These are phyloP conservation scores for Crypturellus tataupa DNA, from an alignment of 2,797 vertebrate species.

Conservation along the genomic window DNA sequence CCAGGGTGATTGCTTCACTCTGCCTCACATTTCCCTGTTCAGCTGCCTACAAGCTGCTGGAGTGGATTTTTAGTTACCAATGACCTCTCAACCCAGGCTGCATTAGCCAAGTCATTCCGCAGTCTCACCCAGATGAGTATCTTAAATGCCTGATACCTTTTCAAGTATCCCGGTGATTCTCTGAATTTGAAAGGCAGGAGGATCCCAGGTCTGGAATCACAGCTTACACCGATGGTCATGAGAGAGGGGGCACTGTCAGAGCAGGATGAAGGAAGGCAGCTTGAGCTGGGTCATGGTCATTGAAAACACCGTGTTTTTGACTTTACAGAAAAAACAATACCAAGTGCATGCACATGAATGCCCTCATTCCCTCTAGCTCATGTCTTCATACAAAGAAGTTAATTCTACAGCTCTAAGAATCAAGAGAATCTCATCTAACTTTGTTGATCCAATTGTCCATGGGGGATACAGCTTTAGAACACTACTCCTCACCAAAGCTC, in stretches of 20 bases:
- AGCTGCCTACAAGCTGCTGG: not conserved
- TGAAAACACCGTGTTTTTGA: not conserved
- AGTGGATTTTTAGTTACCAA: not conserved
- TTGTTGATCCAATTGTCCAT: no score
- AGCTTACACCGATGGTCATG: not conserved
- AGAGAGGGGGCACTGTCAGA: not conserved
- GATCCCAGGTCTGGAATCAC: not conserved
- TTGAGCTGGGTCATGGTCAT: not conserved
- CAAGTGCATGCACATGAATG: not conserved
- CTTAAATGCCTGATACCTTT: not conserved
- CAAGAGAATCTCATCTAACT: not conserved
- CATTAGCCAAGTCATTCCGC: not conserved
- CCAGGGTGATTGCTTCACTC: not conserved
- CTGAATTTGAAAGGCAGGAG: not conserved
- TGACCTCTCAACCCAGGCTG: not conserved
- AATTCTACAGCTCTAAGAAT: not conserved
- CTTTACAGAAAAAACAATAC: not conserved
- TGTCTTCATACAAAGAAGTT: not conserved
- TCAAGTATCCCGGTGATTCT: not conserved
- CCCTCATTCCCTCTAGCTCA: not conserved
- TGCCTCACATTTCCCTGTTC: not conserved
- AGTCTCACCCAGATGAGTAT: not conserved
- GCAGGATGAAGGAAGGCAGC: not conserved
- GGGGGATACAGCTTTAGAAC: not conserved
- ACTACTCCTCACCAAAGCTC: not conserved